Evolutionary conservation across 2,797 vertebrate genomes (phyloP).

Genomic region (Tapera naevia): DNA sequence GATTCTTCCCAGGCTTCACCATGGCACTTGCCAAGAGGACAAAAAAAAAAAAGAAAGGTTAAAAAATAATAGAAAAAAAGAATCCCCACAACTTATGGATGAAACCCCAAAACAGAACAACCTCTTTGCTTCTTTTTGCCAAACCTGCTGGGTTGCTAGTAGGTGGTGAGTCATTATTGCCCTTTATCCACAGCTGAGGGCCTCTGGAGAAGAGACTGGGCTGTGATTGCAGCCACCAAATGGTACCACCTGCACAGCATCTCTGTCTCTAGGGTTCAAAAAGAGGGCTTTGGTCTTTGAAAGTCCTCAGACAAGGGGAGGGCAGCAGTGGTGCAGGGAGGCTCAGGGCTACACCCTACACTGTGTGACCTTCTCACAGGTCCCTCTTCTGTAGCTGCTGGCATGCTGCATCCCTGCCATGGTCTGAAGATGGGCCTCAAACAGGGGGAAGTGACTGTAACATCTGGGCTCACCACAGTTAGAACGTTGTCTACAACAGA

Average conservation of each 20-base stretch:
- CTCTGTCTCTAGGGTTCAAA: background rate
- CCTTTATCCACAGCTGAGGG: background rate
- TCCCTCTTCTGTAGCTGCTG: background rate
- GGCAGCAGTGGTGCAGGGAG: rapidly evolving
- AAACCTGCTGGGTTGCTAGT: background rate
- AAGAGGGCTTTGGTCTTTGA: background rate
- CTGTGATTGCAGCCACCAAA: background rate
- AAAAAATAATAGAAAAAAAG: background rate
- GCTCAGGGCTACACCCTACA: background rate
- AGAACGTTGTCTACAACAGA: background rate
- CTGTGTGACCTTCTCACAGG: background rate
- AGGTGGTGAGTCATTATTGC: conserved; percentile 2
- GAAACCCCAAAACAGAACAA: background rate
- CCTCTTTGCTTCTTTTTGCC: background rate
- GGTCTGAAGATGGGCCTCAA: background rate
- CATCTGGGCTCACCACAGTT: background rate
- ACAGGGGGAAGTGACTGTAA: background rate
- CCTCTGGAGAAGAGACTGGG: conserved; percentile 1
- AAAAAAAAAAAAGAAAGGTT: background rate
- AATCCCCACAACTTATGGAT: background rate
- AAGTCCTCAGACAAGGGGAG: background rate
- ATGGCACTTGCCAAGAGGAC: background rate
- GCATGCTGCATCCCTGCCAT: background rate
- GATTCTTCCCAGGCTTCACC: background rate
- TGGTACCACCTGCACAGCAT: conserved; percentile 14